Percentiles rank a stretch among this genome's conserved stretches.
Evolutionary conservation across 35 echinoderm and acorn worm species (phyloP).

Genomic region (Ophiothrix spiculata): DNA sequence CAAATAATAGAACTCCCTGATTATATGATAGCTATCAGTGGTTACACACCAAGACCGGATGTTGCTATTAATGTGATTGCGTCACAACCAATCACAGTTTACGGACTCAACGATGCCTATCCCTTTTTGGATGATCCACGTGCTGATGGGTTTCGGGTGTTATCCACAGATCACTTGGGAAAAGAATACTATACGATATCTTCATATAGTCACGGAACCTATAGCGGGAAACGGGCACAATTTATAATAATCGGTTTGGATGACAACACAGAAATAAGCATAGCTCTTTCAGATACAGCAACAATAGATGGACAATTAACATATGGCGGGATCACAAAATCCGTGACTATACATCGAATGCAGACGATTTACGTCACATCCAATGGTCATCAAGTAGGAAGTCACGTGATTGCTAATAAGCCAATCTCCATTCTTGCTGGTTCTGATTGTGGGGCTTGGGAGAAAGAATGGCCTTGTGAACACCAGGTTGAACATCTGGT

Average conservation of each 20-base stretch:
- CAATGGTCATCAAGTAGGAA: background rate
- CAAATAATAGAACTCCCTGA: background rate
- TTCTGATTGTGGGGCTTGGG: background rate
- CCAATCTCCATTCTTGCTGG: background rate
- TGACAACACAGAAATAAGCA: background rate
- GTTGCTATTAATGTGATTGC: background rate
- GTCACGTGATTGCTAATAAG: background rate
- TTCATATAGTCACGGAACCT: background rate
- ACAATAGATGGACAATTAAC: background rate
- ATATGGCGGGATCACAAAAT: background rate
- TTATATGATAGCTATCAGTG: background rate
- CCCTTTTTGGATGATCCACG: too few species aligned
- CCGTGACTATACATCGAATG: background rate
- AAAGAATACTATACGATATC: background rate
- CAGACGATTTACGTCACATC: background rate
- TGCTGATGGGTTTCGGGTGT: background rate
- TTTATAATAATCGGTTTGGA: background rate
- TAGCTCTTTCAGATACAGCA: background rate
- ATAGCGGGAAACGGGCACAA: background rate
- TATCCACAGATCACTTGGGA: background rate
- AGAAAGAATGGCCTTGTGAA: background rate
- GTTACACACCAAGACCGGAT: background rate
- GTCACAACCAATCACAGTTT: background rate
- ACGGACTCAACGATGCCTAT: background rate
- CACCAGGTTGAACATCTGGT: background rate